These are phyloP conservation scores for Drymodes brunneopygia DNA, from an alignment of 2,113 vertebrate genomes.

Conservation along the genomic window DNA sequence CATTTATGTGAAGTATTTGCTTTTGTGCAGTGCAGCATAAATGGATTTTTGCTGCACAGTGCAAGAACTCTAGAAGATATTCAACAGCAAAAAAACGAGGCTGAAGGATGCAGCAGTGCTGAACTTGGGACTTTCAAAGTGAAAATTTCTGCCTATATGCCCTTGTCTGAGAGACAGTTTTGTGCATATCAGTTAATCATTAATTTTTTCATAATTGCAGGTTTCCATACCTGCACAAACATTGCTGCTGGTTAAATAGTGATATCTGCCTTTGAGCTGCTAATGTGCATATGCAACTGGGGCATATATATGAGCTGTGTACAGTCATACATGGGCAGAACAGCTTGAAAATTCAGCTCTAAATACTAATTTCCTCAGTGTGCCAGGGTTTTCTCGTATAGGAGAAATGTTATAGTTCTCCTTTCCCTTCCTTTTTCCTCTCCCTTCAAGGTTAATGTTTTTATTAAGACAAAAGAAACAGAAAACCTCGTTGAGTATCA, in stretches of 20 bases:
- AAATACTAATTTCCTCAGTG: not conserved
- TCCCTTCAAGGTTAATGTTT: conserved; percentile 46
- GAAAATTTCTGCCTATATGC: not conserved
- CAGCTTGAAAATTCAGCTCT: not conserved
- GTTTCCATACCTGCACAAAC: not conserved
- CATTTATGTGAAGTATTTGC: conserved; percentile 17
- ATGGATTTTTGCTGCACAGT: not conserved
- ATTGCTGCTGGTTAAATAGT: not conserved
- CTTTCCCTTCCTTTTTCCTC: not conserved
- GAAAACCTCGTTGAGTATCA: conserved; percentile 1
- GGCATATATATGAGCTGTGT: not conserved
- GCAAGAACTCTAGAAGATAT: not conserved
- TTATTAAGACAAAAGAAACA: conserved; percentile 31
- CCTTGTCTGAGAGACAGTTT: not conserved
- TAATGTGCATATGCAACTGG: not conserved
- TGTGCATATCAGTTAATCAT: not conserved
- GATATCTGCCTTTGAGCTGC: not conserved
- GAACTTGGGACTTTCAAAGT: not conserved
- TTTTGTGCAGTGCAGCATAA: not conserved
- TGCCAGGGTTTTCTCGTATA: not conserved
- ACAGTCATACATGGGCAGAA: not conserved
- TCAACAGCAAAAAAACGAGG: not conserved
- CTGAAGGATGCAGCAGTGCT: not conserved
- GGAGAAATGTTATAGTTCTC: not conserved
- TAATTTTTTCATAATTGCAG: not conserved